These are phyloP conservation scores for Festucalex cinctus DNA, from an alignment of 2,113 vertebrate species.

Conservation along the genomic window DNA sequence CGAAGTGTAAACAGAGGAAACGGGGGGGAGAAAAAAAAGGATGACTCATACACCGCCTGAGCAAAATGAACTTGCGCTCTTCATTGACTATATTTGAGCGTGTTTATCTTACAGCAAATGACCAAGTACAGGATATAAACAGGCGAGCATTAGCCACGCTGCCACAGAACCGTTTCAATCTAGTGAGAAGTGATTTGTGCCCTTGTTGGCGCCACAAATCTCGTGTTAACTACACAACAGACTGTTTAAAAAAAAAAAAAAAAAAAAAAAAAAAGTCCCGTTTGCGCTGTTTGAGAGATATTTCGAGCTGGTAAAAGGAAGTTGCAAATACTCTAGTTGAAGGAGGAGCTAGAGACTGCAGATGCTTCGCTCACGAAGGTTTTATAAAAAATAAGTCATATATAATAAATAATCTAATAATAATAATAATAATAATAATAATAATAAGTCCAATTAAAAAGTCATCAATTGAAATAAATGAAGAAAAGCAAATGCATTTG, in stretches of 20 bases:
- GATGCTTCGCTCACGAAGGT: no score
- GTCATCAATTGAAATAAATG: no score
- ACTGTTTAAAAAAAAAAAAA: no score
- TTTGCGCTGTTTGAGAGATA: neutral
- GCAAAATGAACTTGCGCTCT: conserved; percentile 1
- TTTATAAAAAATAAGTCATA: no score
- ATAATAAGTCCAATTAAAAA: no score
- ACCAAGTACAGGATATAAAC: neutral
- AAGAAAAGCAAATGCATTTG: no score
- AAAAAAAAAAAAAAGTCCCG: conserved; percentile 24
- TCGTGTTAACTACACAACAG: conserved; percentile 38
- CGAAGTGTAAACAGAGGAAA: conserved; percentile 9
- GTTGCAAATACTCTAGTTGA: neutral
- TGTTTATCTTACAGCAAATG: conserved; percentile 20
- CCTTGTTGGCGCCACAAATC: conserved; percentile 34
- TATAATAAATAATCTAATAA: no score
- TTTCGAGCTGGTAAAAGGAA: conserved; percentile 10
- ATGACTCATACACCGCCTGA: conserved; percentile 22
- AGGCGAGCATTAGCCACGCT: conserved; percentile 17
- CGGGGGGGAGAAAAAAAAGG: conserved; percentile 3
- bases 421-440: no score
- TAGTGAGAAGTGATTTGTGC: conserved; percentile 45
- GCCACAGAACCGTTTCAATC: conserved; percentile 26
- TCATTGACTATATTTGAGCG: conserved; percentile 2
- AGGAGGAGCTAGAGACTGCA: no score